Evolutionary conservation across 2,797 vertebrate genomes (phyloP).

Genomic region (Sternarchorhynchus goeldii): DNA sequence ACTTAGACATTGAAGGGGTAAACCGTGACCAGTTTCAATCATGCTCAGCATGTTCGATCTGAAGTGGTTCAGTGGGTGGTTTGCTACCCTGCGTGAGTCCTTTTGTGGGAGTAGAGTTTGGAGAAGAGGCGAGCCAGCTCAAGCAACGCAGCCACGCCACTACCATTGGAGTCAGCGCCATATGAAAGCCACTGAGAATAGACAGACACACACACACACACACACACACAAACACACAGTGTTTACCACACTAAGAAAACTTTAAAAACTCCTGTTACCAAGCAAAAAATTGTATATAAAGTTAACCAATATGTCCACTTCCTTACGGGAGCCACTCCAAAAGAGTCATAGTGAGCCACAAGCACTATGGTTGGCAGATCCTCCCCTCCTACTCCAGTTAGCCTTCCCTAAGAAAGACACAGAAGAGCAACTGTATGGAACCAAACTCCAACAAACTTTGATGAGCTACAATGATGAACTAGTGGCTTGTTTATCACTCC

Average conservation of each 20-base stretch:
- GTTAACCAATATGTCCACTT: neutral
- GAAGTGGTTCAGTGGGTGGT: neutral
- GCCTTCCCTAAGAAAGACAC: conserved; percentile 80
- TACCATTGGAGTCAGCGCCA: conserved; percentile 94
- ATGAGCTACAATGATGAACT: too few relatives aligned
- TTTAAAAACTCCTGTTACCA: accelerated
- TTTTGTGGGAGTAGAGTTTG: conserved; percentile 94
- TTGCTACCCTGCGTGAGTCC: conserved; percentile 92
- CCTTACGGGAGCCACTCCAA: conserved; percentile 92
- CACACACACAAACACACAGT: neutral
- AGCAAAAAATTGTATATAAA: neutral
- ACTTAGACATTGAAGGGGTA: too few relatives aligned
- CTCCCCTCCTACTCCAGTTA: conserved; percentile 92
- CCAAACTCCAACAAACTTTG: too few relatives aligned
- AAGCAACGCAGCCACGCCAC: conserved; percentile 88
- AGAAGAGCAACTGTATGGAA: neutral
- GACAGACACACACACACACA: conserved; percentile 17
- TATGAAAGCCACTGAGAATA: conserved; percentile 90
- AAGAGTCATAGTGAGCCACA: conserved; percentile 96
- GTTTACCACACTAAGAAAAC: neutral
- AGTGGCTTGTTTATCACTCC: too few relatives aligned
- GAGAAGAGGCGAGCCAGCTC: conserved; percentile 97
- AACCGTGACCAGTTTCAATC: neutral
- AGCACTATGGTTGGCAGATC: conserved; percentile 95
- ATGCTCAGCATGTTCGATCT: too few relatives aligned